These are phyloP conservation scores for Xenopus tropicalis DNA, from an alignment of 2,113 vertebrate genomes.

Conservation along the genomic window DNA sequence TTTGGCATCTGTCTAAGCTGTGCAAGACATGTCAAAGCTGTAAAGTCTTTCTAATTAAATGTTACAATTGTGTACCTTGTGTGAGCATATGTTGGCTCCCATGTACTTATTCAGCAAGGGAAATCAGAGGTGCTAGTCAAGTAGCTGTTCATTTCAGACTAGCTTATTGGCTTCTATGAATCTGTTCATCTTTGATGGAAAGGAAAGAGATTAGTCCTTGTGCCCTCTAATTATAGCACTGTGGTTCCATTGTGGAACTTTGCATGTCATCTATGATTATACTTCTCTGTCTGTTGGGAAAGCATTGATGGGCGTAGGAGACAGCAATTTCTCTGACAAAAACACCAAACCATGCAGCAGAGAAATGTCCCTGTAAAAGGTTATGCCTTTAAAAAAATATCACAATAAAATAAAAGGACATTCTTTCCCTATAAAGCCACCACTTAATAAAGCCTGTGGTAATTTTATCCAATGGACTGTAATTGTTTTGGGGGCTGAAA, in stretches of 20 bases:
- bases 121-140: not conserved
- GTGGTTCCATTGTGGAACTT: conserved; percentile 18
- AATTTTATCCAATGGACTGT: too few relatives aligned
- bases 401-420: not conserved
- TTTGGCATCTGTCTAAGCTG: too few relatives aligned
- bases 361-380: conserved; percentile 32
- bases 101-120: too few relatives aligned
- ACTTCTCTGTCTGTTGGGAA: conserved; percentile 15
- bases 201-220: conserved; percentile 23
- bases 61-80: too few relatives aligned
- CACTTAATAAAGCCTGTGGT: too few relatives aligned
- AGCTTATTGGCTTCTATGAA: not conserved
- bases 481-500: too few relatives aligned
- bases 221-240: conserved; percentile 32
- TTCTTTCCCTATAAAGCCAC: too few relatives aligned
- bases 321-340: conserved; percentile 13
- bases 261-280: conserved; percentile 38
- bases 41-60: too few relatives aligned
- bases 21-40: too few relatives aligned
- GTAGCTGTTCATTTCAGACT: conserved; percentile 6
- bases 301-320: conserved; percentile 20
- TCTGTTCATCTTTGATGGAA: conserved; percentile 9
- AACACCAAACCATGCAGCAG: conserved; percentile 10
- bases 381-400: conserved; percentile 16
- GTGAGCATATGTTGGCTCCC: too few relatives aligned